Conservation (phyloP, 2,888 invertebrate genomes). For the Oligia strigilis region DNA sequence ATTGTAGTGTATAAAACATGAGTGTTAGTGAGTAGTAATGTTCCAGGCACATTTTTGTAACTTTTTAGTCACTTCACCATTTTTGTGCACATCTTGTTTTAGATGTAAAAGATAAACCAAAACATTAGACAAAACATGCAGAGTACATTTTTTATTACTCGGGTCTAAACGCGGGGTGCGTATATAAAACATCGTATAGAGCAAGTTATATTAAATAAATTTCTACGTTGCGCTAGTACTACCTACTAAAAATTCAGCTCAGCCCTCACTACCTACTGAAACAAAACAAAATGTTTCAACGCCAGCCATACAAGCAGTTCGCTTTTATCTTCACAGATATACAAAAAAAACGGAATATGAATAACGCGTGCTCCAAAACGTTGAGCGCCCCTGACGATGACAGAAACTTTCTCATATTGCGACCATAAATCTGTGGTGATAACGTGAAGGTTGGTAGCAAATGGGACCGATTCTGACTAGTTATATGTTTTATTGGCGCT, state of each 20-base stretch:
- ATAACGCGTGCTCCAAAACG: constrained; percentile 54
- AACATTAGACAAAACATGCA: neutral
- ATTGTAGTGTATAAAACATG: too few relatives aligned
- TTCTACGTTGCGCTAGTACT: neutral
- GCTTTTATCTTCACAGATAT: constrained; percentile 56
- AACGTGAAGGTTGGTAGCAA: constrained; percentile 45
- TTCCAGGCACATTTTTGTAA: too few relatives aligned
- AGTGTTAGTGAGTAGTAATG: too few relatives aligned
- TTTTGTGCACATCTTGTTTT: neutral
- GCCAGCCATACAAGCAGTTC: constrained; percentile 30
- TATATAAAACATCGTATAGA: neutral
- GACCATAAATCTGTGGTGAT: constrained; percentile 61
- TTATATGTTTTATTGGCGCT: constrained; percentile 43
- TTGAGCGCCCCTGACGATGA: constrained; percentile 57
- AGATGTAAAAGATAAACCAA: neutral
- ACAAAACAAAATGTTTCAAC: constrained; percentile 34
- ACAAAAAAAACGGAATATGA: constrained; percentile 50
- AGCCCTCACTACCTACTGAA: constrained; percentile 7
- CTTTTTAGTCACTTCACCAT: too few relatives aligned
- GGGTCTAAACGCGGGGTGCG: neutral
- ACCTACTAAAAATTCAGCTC: constrained; percentile 41
- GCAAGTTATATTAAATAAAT: neutral
- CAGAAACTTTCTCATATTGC: constrained; percentile 63
- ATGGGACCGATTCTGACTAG: constrained; percentile 30
- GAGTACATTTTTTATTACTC: neutral